These are phyloP conservation scores for Mormyrops attenuatus DNA, from an alignment of 2,797 vertebrate genomes.

Conservation along the genomic window DNA sequence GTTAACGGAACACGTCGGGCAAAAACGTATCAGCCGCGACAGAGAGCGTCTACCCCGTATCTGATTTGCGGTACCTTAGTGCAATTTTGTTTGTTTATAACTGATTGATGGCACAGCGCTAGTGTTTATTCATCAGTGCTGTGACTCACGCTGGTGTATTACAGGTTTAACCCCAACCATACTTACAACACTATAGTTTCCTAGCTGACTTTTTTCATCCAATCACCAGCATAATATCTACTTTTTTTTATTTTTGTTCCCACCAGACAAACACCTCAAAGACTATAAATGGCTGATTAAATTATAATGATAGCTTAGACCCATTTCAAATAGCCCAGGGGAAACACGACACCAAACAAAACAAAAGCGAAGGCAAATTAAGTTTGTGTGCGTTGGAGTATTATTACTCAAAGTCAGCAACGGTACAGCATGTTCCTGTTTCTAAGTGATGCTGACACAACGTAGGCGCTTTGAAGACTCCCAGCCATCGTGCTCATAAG, in stretches of 20 bases:
- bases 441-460: neutral
- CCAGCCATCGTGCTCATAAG: neutral
- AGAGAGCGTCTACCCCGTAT: neutral
- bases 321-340: conserved; percentile 64
- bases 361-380: conserved; percentile 62
- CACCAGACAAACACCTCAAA: conserved; percentile 41
- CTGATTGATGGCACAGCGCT: conserved; percentile 49
- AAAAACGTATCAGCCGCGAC: conserved; percentile 24
- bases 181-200: conserved; percentile 56
- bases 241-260: conserved; percentile 31
- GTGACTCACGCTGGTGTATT: conserved; percentile 52
- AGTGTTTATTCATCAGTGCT: conserved; percentile 51
- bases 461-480: neutral
- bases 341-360: conserved; percentile 59
- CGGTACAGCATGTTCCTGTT: neutral
- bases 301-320: conserved; percentile 61
- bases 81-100: conserved; percentile 25
- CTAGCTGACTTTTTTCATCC: conserved; percentile 59
- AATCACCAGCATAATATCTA: conserved; percentile 45
- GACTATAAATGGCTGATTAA: conserved; percentile 66
- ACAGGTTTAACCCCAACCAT: conserved; percentile 50
- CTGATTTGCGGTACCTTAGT: neutral
- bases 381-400: conserved; percentile 54
- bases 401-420: conserved; percentile 55
- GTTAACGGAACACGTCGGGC: neutral